Evolutionary conservation across 2,797 vertebrate genomes (phyloP), one percentile per base, ranked within the genome.

Genomic region (Rhynchotus rufescens): DNA sequence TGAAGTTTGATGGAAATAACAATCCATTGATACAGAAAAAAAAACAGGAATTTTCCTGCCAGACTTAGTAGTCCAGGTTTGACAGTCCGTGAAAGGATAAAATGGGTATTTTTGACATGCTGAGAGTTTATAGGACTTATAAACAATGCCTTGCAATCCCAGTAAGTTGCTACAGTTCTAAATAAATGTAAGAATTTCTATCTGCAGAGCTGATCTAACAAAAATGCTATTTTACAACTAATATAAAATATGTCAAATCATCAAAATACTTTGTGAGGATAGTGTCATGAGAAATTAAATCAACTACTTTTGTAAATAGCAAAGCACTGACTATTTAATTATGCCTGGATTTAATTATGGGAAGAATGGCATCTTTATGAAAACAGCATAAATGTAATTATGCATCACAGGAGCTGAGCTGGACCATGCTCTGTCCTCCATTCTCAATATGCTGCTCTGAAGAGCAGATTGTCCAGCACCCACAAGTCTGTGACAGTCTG

Each of bases 401-500:
- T 25, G 54, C 40, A 74, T 77, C n/a, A 17, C 40, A 59, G 54
- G 68, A 77, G 44, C 61, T 72, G 88, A 71, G 67, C 84, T 28
- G 90, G 68, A 34, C 88, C 60, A 21, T 71, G 52, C 81, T 84
- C 56, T 45, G 52, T 52, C 75, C 92, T 60, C 61, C 25, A 2
- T 90, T 91, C 68, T 82, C 1, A 0, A 72, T 0, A 1, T 0
- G 0, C 93, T 94, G 86, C 90, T 96, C 86, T 82, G 86, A 81
- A 59, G 84, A 74, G 68, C 81, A 94, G 93, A 81, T 75, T 96
- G 81, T 94, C 92, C 90, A 86, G 91, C 86, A 91, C 65, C 57
- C 88, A 90, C 90, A 80, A 74, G 75, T 68, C 92, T 82, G 88
- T 74, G 75, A 84, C 84, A 77, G 84, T 32, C 86, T 82, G 86